Base-by-base conservation (phyloP, 2,888 invertebrate species). In the Volucella bombylans region DNA sequence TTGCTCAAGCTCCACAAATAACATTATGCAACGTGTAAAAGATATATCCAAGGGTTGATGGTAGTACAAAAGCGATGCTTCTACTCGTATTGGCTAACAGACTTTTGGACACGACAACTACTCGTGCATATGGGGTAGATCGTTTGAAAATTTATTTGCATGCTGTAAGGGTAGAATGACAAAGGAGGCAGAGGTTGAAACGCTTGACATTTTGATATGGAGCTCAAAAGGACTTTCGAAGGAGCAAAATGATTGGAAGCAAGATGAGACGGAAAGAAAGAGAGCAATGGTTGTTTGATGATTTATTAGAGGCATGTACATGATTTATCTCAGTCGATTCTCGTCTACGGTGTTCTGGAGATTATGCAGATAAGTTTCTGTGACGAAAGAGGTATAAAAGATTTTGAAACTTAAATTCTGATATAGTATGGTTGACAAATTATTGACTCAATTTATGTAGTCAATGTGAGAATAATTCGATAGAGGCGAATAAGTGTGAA, bases 131-230 rank as follows among this genome's bases (percentile, higher is more conserved):
- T 79, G 65, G 31, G 79, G 79, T 65, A 52, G 79, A 72, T 79
- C 65, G 79, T 72, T 79, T 72, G 72, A 79, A 79, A 79, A 79
- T 79, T 65, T 79, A 79, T 79, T 79, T 79, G 65, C 71, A 72
- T 72, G 65, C 59, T 67, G 71, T 79, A 72, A 79, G 45, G 45
- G 52, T 23, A 43, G 15, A 59, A 65, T 52, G 72, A 61, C 38
- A 45, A 52, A 43, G 31, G 52, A 31, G 57, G 43, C 23, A 4
- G 38, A 43, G 41, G 31, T 45, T 10, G 14, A 3, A 18, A 14
- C 15, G 69, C 39, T 14, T 49, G 57, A 72, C 52, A 50, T 59
- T 71, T 72, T 72, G 59, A 79, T 54, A 47, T 59, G 50, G 47
- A n/a, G 39, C 61, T 41, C 43, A 31, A 47, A 64, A 65, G 78